phyloP scores from a whole-genome alignment of 2,888 invertebrate species.

The Cyaniris semiargus region DNA sequence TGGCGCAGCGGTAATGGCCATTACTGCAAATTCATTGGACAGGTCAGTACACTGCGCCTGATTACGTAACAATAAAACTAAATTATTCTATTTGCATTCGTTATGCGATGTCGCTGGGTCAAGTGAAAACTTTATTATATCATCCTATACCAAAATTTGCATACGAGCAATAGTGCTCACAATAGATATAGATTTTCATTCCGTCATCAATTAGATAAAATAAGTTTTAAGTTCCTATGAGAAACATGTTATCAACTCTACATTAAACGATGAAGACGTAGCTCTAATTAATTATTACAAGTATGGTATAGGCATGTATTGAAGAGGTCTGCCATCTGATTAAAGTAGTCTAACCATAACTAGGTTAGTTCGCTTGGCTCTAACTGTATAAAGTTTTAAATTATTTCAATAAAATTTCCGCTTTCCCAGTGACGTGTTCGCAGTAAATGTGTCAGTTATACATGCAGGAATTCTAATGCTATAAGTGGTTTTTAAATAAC shows the following conservation, averaged over 20 bases:
- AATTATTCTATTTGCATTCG: conserved; percentile 45
- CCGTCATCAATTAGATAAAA: not conserved
- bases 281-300: conserved; percentile 20
- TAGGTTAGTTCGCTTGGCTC: not conserved
- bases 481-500: conserved; percentile 19
- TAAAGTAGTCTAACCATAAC: conserved; percentile 16
- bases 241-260: not conserved
- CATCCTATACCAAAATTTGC: not conserved
- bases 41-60: conserved; percentile 45
- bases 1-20: conserved; percentile 42
- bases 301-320: not conserved
- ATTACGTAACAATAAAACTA: conserved; percentile 46
- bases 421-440: conserved; percentile 14
- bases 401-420: conserved; percentile 15
- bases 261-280: not conserved
- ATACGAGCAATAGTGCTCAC: not conserved
- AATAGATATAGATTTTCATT: not conserved
- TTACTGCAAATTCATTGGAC: conserved; percentile 45
- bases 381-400: conserved; percentile 6
- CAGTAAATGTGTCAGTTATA: conserved; percentile 15
- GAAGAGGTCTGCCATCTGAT: conserved; percentile 6
- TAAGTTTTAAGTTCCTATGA: not conserved
- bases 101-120: conserved; percentile 42
- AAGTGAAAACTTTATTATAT: conserved; percentile 19
- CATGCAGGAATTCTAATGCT: conserved; percentile 21